These are phyloP conservation scores for Phaethornis superciliosus DNA, from an alignment of 2,113 vertebrate species.

Conservation along the genomic window DNA sequence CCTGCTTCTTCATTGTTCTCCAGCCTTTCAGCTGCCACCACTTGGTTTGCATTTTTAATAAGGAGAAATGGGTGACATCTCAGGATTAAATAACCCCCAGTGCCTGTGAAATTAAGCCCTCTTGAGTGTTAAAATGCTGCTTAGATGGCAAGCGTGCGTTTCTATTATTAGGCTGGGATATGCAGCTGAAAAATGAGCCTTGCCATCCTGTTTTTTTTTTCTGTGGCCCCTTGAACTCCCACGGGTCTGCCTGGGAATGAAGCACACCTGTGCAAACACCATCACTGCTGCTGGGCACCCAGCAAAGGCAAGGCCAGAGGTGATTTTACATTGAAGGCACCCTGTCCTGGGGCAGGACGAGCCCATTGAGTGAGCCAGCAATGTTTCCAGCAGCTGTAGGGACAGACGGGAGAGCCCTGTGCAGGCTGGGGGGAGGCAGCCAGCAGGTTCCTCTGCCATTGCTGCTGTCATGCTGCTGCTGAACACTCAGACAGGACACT, in stretches of 20 bases:
- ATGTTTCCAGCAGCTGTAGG: neutral
- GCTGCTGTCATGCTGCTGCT: neutral
- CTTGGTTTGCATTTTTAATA: neutral
- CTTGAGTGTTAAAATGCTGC: neutral
- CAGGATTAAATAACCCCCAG: neutral
- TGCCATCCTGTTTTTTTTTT: fast-evolving
- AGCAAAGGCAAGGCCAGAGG: neutral
- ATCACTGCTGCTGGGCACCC: fast-evolving
- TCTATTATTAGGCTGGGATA: neutral
- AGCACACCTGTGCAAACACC: fast-evolving
- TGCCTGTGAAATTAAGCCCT: neutral
- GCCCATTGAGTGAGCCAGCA: neutral
- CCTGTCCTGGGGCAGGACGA: fast-evolving
- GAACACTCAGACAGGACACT: neutral
- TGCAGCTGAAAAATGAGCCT: neutral
- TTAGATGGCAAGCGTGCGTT: neutral
- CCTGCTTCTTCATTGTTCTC: neutral
- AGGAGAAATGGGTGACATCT: neutral
- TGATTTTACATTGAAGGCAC: neutral
- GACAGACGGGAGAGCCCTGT: fast-evolving
- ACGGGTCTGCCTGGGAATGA: fast-evolving
- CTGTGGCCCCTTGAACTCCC: neutral
- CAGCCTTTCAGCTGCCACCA: neutral
- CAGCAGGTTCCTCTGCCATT: too few relatives aligned
- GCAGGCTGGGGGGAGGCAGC: neutral